These are phyloP conservation scores for Antedon bifida DNA, from an alignment of 35 echinoderm and acorn worm genomes.

Conservation along the genomic window DNA sequence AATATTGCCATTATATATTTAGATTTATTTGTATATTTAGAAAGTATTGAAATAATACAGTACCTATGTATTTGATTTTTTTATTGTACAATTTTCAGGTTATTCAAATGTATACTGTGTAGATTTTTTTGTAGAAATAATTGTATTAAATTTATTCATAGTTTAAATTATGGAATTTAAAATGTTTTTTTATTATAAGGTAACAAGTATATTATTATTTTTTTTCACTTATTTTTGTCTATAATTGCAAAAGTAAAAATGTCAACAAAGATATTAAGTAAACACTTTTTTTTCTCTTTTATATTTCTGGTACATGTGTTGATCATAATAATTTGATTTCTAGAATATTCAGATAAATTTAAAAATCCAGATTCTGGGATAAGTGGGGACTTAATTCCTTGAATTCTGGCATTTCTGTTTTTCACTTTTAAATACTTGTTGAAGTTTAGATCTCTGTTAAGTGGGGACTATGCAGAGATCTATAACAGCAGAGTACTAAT, in stretches of 20 bases:
- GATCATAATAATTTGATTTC: background rate
- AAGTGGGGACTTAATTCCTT: background rate
- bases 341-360: background rate
- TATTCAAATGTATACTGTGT: background rate
- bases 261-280: too few species aligned
- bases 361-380: too few species aligned
- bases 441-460: background rate
- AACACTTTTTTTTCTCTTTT: background rate
- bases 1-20: background rate
- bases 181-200: too few species aligned
- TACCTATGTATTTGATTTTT: background rate
- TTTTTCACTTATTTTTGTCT: too few species aligned
- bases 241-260: too few species aligned
- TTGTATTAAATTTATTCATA: background rate
- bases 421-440: background rate
- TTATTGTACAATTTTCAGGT: background rate
- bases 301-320: background rate
- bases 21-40: background rate
- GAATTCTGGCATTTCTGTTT: background rate
- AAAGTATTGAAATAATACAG: background rate
- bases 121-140: background rate
- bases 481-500: background rate
- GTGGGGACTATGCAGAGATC: background rate
- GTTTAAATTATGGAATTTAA: background rate
- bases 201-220: too few species aligned